Conservation (phyloP, 1,140 invertebrate genomes). For the Drosophila orosa region DNA sequence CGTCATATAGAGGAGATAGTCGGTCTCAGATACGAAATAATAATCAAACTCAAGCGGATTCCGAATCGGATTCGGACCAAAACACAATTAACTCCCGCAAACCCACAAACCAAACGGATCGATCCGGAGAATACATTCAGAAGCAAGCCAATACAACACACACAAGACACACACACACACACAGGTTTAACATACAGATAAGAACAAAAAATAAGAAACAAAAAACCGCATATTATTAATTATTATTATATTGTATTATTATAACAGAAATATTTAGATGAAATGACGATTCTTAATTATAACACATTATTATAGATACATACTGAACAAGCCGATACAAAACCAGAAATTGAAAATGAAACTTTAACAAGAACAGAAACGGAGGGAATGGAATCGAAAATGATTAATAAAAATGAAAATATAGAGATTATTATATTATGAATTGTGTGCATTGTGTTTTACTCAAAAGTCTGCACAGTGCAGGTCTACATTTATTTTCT, state of each 20-base stretch:
- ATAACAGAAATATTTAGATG: constrained; percentile 84
- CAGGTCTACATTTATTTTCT: background rate
- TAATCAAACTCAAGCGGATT: constrained; percentile 49
- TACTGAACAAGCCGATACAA: constrained; percentile 69
- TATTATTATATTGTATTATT: constrained; percentile 84
- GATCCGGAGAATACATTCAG: constrained; percentile 21
- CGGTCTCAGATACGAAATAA: constrained; percentile 47
- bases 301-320: constrained; percentile 84
- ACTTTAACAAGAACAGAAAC: constrained; percentile 53
- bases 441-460: constrained; percentile 43
- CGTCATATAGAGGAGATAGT: constrained; percentile 38
- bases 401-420: constrained; percentile 82
- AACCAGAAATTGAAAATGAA: constrained; percentile 60
- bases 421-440: constrained; percentile 84
- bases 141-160: constrained; percentile 14
- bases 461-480: background rate
- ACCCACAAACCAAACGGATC: constrained; percentile 37
- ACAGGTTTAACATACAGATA: constrained; percentile 51
- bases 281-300: constrained; percentile 84
- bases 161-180: background rate
- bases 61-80: constrained; percentile 17
- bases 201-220: constrained; percentile 13
- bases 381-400: constrained; percentile 59
- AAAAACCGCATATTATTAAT: constrained; percentile 72
- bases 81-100: constrained; percentile 32